A percentile compares a stretch with the other conserved stretches of the same genome.
Conservation (phyloP, 2,888 invertebrate species). For the Phaedon cochleariae region DNA sequence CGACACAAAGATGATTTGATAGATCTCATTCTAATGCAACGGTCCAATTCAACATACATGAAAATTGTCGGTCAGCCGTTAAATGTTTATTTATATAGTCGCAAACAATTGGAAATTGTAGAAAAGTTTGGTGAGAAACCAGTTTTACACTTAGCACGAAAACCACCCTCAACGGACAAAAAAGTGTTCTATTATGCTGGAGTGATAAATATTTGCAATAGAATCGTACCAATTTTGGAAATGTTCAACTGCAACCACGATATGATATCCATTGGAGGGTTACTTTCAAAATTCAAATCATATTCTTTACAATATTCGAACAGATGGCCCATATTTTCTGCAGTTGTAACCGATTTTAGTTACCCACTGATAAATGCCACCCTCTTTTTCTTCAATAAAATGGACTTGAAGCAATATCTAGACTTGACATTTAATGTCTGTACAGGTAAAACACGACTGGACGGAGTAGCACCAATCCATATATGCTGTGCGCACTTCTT, state of each 20-base stretch:
- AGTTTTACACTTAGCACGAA: constrained; percentile 16
- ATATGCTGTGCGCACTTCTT: constrained; percentile 19
- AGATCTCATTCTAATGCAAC: constrained; percentile 18
- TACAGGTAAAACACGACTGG: background rate
- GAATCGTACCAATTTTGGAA: constrained; percentile 15
- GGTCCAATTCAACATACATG: constrained; percentile 11
- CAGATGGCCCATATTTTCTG: constrained; percentile 17
- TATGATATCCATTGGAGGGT: constrained; percentile 5
- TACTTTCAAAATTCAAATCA: constrained; percentile 17
- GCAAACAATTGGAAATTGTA: constrained; percentile 18
- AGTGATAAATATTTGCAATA: constrained; percentile 1
- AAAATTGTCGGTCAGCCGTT: constrained; percentile 14
- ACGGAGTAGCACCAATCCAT: background rate
- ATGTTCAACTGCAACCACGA: constrained; percentile 18
- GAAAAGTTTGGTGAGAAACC: constrained; percentile 2
- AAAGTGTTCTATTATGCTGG: constrained; percentile 25
- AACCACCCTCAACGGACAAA: constrained; percentile 3
- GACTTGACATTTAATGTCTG: constrained; percentile 5
- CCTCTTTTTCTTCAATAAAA: constrained; percentile 9
- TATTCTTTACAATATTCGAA: constrained; percentile 12
- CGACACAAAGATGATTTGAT: constrained; percentile 13
- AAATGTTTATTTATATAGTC: constrained; percentile 15
- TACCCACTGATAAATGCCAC: constrained; percentile 8
- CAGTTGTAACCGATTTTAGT: constrained; percentile 16
- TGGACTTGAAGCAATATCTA: constrained; percentile 13